Evolutionary conservation across 1,140 invertebrate genomes (phyloP).

Genomic region (Drosophila virilis): DNA sequence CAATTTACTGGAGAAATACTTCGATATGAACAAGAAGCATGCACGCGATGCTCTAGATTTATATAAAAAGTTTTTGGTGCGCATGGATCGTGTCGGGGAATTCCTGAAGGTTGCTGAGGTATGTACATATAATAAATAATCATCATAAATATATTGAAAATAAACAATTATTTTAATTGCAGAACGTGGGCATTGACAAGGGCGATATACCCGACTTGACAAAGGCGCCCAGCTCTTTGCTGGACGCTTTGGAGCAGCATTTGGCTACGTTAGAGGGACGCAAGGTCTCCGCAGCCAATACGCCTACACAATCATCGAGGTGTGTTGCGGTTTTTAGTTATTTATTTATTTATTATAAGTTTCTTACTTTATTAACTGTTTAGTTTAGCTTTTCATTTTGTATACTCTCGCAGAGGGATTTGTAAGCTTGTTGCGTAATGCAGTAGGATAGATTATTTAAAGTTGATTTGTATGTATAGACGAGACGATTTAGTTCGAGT

Average conservation of each 20-base stretch:
- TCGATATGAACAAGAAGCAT: constrained; percentile 99
- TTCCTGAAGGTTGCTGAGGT: constrained; percentile 98
- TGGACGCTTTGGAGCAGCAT: constrained; percentile 99
- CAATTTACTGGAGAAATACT: constrained; percentile 99
- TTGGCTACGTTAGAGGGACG: constrained; percentile 96
- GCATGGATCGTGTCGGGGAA: constrained; percentile 99
- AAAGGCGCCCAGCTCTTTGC: constrained; percentile 98
- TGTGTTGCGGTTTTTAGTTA: constrained; percentile 74
- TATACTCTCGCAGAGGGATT: background rate
- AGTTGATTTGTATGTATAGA: background rate
- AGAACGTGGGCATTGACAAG: constrained; percentile 99
- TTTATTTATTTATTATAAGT: background rate
- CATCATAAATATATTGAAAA: background rate
- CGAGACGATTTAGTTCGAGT: too few species aligned
- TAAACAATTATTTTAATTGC: constrained; percentile 2
- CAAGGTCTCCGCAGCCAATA: constrained; percentile 93
- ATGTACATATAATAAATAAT: constrained; percentile 44
- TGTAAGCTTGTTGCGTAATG: background rate
- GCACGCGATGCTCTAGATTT: constrained; percentile 98
- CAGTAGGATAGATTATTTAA: too few species aligned
- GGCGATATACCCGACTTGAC: constrained; percentile 99
- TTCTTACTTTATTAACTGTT: constrained; percentile 11
- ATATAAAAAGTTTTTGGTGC: constrained; percentile 99
- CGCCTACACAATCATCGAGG: constrained; percentile 93
- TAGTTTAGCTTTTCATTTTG: constrained; percentile 2